phyloP scores from a whole-genome alignment of 64 coral and sea anemone species.

The Acropora tenuis region DNA sequence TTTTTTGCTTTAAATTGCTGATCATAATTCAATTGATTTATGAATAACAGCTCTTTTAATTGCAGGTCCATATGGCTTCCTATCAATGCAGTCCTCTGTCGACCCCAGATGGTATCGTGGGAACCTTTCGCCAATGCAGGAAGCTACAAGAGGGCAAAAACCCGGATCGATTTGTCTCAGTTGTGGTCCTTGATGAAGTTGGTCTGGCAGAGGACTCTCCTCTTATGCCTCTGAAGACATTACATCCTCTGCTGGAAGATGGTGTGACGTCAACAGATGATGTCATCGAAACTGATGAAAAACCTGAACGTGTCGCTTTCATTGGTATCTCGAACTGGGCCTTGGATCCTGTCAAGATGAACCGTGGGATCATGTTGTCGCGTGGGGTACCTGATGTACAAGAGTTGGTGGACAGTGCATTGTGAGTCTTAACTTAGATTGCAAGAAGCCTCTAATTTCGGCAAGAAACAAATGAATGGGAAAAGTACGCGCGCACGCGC shows the following conservation, averaged over 20 bases:
- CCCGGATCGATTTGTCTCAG: constrained; percentile 70
- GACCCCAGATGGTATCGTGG: constrained; percentile 87
- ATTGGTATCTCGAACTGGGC: constrained; percentile 95
- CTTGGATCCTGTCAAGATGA: constrained; percentile 93
- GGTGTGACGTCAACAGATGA: constrained; percentile 86
- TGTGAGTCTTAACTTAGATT: constrained; percentile 30
- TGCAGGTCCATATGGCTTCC: constrained; percentile 85
- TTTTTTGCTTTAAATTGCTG: not conserved
- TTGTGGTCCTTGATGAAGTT: constrained; percentile 90
- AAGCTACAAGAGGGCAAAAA: constrained; percentile 85
- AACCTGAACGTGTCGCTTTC: constrained; percentile 81
- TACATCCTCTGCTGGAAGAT: constrained; percentile 90
- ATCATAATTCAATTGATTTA: no score
- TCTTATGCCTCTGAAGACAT: constrained; percentile 85
- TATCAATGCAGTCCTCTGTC: constrained; percentile 95
- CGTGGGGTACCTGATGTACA: constrained; percentile 59
- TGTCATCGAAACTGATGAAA: constrained; percentile 81
- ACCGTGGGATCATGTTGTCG: constrained; percentile 91
- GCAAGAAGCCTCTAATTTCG: no score
- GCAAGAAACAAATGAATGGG: no score
- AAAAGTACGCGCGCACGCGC: no score
- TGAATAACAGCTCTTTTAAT: not conserved
- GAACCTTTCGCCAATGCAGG: constrained; percentile 85
- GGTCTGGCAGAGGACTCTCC: constrained; percentile 91
- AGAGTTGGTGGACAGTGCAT: constrained; percentile 77